A percentile compares a stretch with the other conserved stretches of the same genome.
Conservation (phyloP, 2,888 invertebrate species). For the Ormia ochracea region DNA sequence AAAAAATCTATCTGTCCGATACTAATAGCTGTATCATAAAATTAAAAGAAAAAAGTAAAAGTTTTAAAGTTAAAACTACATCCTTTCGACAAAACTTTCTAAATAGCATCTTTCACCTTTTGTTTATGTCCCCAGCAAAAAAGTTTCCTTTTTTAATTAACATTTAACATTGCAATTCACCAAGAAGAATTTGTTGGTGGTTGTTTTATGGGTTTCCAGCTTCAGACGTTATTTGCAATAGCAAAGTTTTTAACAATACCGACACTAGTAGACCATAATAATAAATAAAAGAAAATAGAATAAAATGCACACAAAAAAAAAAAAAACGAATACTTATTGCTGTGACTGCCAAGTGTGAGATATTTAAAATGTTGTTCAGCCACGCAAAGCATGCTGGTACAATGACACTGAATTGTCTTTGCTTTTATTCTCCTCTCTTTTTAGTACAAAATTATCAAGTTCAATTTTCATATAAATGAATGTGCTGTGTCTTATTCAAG, state of each 20-base stretch:
- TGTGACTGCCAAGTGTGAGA: slow-evolving; percentile 19
- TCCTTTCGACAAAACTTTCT: slow-evolving; percentile 10
- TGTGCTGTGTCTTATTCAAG: slow-evolving; percentile 39
- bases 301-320: background rate
- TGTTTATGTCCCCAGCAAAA: slow-evolving; percentile 13
- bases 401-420: slow-evolving; percentile 30
- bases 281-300: slow-evolving; percentile 6
- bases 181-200: slow-evolving; percentile 49
- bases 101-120: background rate
- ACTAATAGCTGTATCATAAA: slow-evolving; percentile 3
- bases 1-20: background rate
- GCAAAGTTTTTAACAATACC: slow-evolving; percentile 50
- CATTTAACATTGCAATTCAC: slow-evolving; percentile 52
- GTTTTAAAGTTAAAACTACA: slow-evolving; percentile 10
- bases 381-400: background rate
- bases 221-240: slow-evolving; percentile 56
- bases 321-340: background rate
- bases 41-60: background rate
- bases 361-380: slow-evolving; percentile 21
- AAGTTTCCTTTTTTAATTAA: slow-evolving; percentile 53
- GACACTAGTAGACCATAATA: slow-evolving; percentile 40
- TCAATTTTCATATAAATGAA: slow-evolving; percentile 50
- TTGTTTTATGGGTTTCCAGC: slow-evolving; percentile 43
- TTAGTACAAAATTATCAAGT: slow-evolving; percentile 42
- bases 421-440: background rate